phyloP scores from a whole-genome alignment of 1,140 invertebrate species.

The Eurosta solidaginis region DNA sequence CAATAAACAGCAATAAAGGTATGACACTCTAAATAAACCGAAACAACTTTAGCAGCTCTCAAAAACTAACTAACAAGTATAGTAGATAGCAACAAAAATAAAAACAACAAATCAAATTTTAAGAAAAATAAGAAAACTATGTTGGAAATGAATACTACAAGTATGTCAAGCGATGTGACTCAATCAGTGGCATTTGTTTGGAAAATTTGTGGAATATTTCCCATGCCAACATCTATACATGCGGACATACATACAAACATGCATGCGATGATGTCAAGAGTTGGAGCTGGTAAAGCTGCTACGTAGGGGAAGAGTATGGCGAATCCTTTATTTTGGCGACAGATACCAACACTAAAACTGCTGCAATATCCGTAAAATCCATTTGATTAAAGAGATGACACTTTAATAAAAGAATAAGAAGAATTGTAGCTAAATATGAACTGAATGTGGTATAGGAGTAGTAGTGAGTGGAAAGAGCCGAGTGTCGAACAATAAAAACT shows the following conservation, averaged over 20 bases:
- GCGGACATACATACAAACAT: neutral
- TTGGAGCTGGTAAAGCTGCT: neutral
- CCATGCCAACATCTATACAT: neutral
- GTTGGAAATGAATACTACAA: no score
- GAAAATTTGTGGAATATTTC: constrained; percentile 11
- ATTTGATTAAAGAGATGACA: constrained; percentile 16
- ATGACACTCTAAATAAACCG: neutral
- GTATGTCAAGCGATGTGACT: constrained; percentile 21
- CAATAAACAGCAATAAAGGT: constrained; percentile 2
- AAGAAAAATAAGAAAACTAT: neutral
- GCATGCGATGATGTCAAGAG: neutral
- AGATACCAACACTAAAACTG: neutral
- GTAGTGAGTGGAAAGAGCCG: neutral
- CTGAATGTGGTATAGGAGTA: neutral
- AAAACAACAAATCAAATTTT: neutral
- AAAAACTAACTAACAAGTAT: neutral
- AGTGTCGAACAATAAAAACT: constrained; percentile 13
- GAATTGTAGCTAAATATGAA: neutral
- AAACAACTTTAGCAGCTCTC: neutral
- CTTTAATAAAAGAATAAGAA: neutral
- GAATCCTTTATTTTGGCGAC: no score
- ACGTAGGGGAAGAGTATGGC: no score
- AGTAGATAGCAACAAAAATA: neutral
- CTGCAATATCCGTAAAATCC: constrained; percentile 5
- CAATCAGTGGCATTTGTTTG: constrained; percentile 28